Base-by-base conservation (phyloP, 2,797 vertebrate species). In the Coreius guichenoti region DNA sequence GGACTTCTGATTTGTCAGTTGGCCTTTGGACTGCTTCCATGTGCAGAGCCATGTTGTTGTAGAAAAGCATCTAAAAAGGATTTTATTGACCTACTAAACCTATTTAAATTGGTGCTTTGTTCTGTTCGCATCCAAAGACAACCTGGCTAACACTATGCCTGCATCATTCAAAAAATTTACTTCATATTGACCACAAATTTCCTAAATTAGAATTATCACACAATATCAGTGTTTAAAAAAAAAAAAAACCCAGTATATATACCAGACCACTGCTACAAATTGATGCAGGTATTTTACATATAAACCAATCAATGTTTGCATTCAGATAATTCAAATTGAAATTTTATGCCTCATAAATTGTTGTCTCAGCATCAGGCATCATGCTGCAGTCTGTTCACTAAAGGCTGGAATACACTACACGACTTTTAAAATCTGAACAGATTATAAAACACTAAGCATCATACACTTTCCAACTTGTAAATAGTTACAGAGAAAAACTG, bases 1-100 rank as follows among this genome's bases (percentile, higher is more conserved):
- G 81, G 86, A 87, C 80, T 89, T 89, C 78, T 87, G 88, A 85
- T 88, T 89, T 69, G 86, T 81, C 82, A 43, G 84, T 77, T 73
- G 26, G 58, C 51, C 58, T 69, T 78, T 86, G 86, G 87, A 86
- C 67, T n/a, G 58, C 54, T 23, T 85, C 69, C 76, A 61, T 51
- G 39, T 68, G 58, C 54, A 76, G 29, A 70, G 26, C 79, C 79
- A 76, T 75, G 74, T 84, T 86, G 87, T 39, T 29, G 14, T 49
- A 73, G 26, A 81, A 68, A 68, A 23, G 77, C 43, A 72, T 75
- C 43, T 51, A 56, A 83, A 88, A 85, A 65, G 51, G 43, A 56
- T 79, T 68, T 72, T 65, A 81, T 72, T 58, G 78, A 78, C 70
- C 69, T 67, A 47, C 45, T 36, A 36, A 75, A 86, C 56, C 51